These are phyloP conservation scores for Araneus ventricosus DNA, from an alignment of 1,140 invertebrate genomes.

Conservation along the genomic window DNA sequence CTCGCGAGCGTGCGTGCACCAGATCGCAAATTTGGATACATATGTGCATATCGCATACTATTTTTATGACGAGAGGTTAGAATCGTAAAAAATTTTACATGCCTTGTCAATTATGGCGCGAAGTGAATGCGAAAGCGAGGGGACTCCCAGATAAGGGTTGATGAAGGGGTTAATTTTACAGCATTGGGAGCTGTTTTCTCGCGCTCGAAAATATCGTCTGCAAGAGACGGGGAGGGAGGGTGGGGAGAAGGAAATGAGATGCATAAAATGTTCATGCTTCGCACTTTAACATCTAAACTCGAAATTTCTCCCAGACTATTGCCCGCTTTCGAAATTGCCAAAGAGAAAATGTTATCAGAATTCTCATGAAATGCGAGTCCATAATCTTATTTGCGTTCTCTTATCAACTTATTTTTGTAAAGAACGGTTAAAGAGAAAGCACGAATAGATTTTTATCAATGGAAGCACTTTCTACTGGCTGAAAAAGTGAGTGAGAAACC, in stretches of 20 bases:
- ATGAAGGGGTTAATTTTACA: constrained; percentile 15
- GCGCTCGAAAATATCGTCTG: not conserved
- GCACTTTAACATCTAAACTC: not conserved
- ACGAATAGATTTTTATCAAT: too few species aligned
- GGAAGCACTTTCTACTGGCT: too few species aligned
- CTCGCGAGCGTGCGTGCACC: not conserved
- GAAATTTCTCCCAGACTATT: not conserved
- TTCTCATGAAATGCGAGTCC: not conserved
- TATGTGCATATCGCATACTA: not conserved
- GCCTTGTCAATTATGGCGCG: not conserved
- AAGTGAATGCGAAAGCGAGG: not conserved
- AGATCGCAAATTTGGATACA: not conserved
- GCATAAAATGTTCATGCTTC: not conserved
- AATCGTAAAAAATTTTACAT: constrained; percentile 15
- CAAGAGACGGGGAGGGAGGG: not conserved
- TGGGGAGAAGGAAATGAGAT: not conserved
- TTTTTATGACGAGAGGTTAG: not conserved
- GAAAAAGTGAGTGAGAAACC: too few species aligned
- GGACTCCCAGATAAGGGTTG: not conserved
- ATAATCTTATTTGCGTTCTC: not conserved
- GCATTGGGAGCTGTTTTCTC: not conserved
- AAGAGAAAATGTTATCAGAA: constrained; percentile 1
- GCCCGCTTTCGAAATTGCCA: not conserved
- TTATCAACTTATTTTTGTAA: too few species aligned
- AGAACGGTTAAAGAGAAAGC: too few species aligned